Conservation (phyloP, 2,888 invertebrate species). For the Eucera pruinosa region DNA sequence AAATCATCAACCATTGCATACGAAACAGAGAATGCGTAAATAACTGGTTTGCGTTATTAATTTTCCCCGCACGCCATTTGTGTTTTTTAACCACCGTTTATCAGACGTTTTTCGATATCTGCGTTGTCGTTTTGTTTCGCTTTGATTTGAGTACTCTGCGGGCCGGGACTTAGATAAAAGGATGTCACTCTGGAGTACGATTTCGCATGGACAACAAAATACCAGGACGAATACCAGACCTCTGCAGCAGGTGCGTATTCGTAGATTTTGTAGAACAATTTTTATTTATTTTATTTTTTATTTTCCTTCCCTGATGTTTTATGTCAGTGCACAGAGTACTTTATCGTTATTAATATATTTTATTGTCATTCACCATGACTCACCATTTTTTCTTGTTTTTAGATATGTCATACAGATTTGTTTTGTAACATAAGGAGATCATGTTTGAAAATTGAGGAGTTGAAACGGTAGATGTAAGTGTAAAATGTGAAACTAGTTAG, state of each 20-base stretch:
- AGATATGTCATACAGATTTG: constrained; percentile 22
- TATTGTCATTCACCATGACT: constrained; percentile 6
- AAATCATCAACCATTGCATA: constrained; percentile 28
- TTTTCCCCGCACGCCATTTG: constrained; percentile 74
- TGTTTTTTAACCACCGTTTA: constrained; percentile 71
- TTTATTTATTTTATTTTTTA: neutral
- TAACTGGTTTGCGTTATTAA: constrained; percentile 58
- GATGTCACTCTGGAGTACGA: constrained; percentile 71
- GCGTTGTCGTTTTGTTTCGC: constrained; percentile 78
- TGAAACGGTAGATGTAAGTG: too few species aligned
- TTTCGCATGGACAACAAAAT: constrained; percentile 57
- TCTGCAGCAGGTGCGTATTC: constrained; percentile 72
- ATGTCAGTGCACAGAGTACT: constrained; percentile 35
- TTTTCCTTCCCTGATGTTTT: constrained; percentile 24
- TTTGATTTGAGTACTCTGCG: constrained; percentile 77
- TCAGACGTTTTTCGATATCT: constrained; percentile 73
- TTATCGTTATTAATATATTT: neutral
- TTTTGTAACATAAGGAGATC: constrained; percentile 7
- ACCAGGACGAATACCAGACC: constrained; percentile 46
- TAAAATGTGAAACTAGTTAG: too few species aligned
- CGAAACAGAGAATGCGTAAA: constrained; percentile 41
- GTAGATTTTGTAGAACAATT: constrained; percentile 67
- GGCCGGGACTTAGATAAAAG: constrained; percentile 75
- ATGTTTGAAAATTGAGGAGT: too few species aligned
- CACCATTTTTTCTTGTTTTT: constrained; percentile 15